These are phyloP conservation scores for Silurus aristotelis DNA, from an alignment of 2,797 vertebrate species.

Conservation along the genomic window DNA sequence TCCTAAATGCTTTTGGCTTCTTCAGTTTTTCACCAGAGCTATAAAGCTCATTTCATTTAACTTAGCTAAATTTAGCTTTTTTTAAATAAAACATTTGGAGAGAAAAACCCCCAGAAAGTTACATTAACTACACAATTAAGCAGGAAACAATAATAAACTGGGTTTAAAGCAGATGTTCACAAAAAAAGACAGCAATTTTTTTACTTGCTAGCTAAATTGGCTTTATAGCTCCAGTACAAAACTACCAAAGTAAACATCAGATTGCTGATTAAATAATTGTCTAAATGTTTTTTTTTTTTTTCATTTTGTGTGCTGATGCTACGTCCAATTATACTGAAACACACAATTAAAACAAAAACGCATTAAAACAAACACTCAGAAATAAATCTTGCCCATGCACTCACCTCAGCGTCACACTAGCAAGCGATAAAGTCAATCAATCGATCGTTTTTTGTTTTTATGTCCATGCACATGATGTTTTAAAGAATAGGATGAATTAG, in stretches of 20 bases:
- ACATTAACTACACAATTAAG: no score
- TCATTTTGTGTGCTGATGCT: not conserved
- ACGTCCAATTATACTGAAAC: not conserved
- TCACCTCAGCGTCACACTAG: not conserved
- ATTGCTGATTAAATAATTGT: not conserved
- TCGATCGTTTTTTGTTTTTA: not conserved
- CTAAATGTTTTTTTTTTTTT: not conserved
- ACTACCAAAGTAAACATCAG: not conserved
- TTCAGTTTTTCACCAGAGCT: not conserved
- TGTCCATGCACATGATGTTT: not conserved
- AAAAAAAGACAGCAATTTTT: no score
- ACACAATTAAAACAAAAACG: conserved; percentile 9
- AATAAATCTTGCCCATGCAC: not conserved
- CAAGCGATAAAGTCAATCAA: not conserved
- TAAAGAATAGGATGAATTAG: no score
- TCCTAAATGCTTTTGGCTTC: not conserved
- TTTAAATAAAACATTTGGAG: not conserved
- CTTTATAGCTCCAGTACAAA: not conserved
- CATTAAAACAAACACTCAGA: not conserved
- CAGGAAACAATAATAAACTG: no score
- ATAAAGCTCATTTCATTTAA: not conserved
- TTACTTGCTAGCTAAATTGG: not conserved
- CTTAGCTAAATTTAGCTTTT: not conserved
- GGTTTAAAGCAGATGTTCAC: no score
- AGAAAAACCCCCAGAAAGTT: no score